phyloP scores from a whole-genome alignment of 2,113 vertebrate genomes.

The Crotophaga sulcirostris region DNA sequence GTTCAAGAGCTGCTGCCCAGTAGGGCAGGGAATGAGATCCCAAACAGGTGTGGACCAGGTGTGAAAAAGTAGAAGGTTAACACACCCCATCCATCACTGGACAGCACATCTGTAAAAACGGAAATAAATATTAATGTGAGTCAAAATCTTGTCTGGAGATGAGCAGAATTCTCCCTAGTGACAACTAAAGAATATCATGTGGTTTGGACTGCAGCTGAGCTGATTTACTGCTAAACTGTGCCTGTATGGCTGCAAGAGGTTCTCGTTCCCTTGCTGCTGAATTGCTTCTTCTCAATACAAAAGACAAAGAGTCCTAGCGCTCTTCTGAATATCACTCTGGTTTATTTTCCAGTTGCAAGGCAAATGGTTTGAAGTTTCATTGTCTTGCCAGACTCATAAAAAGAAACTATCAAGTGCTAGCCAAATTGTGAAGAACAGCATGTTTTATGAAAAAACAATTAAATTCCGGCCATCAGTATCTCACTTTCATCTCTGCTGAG shows the following conservation, averaged over 20 bases:
- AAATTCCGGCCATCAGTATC: constrained; percentile 11
- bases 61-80: constrained; percentile 40
- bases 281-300: background rate
- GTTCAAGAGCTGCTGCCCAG: constrained; percentile 37
- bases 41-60: constrained; percentile 61
- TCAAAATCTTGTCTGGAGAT: constrained; percentile 48
- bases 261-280: background rate
- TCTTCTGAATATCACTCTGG: background rate
- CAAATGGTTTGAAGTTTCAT: constrained; percentile 29
- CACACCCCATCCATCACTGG: constrained; percentile 52
- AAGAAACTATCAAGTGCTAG: background rate
- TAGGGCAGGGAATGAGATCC: constrained; percentile 20
- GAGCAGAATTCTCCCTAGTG: constrained; percentile 30
- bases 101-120: constrained; percentile 36
- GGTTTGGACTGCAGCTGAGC: constrained; percentile 34
- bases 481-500: constrained; percentile 49
- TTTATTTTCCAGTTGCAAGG: constrained; percentile 44
- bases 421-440: constrained; percentile 54
- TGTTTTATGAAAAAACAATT: constrained; percentile 62
- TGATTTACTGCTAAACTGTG: constrained; percentile 48
- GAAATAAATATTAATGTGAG: constrained; percentile 45
- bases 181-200: constrained; percentile 17
- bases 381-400: constrained; percentile 64
- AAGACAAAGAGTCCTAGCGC: background rate
- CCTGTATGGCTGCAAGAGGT: background rate